Evolutionary conservation across 37 sponge, comb jelly and placozoan species (phyloP), one percentile per base, ranked within the genome.

Genomic region (Cliona cf. orientalis): DNA sequence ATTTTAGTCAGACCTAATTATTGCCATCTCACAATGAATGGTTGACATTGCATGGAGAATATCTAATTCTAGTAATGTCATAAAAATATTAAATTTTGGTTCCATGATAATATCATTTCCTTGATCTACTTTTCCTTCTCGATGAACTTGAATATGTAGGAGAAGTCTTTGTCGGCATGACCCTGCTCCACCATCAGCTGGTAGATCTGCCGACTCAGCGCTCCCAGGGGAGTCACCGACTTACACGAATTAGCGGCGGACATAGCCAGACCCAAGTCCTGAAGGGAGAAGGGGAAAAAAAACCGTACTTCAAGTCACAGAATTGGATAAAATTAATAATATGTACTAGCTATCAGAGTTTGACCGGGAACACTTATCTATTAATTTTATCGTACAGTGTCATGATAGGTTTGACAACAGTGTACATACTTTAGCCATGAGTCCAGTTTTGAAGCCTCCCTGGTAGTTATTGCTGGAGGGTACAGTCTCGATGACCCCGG

Each of bases 371-470:
- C n/a, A n/a, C n/a, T n/a, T n/a, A n/a, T n/a, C n/a, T n/a, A n/a
- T n/a, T n/a, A n/a, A n/a, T n/a, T n/a, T n/a, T n/a, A n/a, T n/a
- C n/a, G n/a, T n/a, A n/a, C n/a, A n/a, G n/a, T n/a, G n/a, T n/a
- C n/a, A n/a, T n/a, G n/a, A n/a, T n/a, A n/a, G n/a, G n/a, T n/a
- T n/a, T n/a, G n/a, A n/a, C n/a, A n/a, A n/a, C n/a, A n/a, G n/a
- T n/a, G n/a, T 58, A 40, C 58, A 42, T 34, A 91, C 80, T 57
- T 80, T 84, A 23, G 72, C 53, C 89, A 99, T 99, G 69, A 99
- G 93, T 19, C 76, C 83, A 14, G 97, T 88, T 5, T 91, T 92
- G 70, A 99, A 99, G 11, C 99, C 99, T 55, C 99, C 99, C 76
- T 94, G 74, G 63, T 99, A 99, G 74, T 96, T 62, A 40, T 89